A percentile compares a stretch with the other conserved stretches of the same genome.
These are phyloP conservation scores for Caenorhabditis tropicalis DNA, from an alignment of 1,140 invertebrate species.

Conservation along the genomic window DNA sequence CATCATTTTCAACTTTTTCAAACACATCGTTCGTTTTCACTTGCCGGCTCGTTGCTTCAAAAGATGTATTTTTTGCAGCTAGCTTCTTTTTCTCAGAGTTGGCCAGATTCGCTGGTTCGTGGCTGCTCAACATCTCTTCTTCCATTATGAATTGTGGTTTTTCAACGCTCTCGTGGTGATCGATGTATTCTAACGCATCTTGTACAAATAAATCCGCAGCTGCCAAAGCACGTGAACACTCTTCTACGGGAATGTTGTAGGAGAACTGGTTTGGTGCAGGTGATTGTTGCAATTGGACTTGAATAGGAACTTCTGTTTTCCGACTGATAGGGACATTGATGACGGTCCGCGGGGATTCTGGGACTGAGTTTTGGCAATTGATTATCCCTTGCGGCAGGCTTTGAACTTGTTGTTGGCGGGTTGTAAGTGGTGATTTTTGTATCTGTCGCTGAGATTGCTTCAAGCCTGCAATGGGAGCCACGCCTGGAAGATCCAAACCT, in stretches of 20 bases:
- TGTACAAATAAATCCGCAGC: constrained; percentile 55
- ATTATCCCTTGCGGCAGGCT: neutral
- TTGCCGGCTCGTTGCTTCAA: constrained; percentile 60
- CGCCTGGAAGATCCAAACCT: constrained; percentile 9
- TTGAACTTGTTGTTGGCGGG: neutral
- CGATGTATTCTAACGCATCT: constrained; percentile 55
- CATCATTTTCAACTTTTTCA: constrained; percentile 65
- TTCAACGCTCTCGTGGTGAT: constrained; percentile 4
- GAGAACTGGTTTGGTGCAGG: neutral
- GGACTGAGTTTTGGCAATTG: neutral
- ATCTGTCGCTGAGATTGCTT: too few species aligned
- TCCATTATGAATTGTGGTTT: constrained; percentile 62
- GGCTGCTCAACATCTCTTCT: constrained; percentile 64
- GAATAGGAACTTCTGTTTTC: neutral
- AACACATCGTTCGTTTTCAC: constrained; percentile 64
- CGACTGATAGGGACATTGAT: constrained; percentile 12
- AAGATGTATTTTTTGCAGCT: constrained; percentile 2
- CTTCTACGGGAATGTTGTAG: neutral
- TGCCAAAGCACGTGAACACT: constrained; percentile 11
- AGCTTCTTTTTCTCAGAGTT: neutral
- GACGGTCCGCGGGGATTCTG: neutral
- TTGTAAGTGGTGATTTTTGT: too few species aligned
- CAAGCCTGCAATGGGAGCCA: neutral
- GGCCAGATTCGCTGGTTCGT: constrained; percentile 1
- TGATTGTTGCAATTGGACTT: constrained; percentile 17